These are phyloP conservation scores for Morpho deidamia DNA, from an alignment of 2,888 invertebrate species.

Conservation along the genomic window DNA sequence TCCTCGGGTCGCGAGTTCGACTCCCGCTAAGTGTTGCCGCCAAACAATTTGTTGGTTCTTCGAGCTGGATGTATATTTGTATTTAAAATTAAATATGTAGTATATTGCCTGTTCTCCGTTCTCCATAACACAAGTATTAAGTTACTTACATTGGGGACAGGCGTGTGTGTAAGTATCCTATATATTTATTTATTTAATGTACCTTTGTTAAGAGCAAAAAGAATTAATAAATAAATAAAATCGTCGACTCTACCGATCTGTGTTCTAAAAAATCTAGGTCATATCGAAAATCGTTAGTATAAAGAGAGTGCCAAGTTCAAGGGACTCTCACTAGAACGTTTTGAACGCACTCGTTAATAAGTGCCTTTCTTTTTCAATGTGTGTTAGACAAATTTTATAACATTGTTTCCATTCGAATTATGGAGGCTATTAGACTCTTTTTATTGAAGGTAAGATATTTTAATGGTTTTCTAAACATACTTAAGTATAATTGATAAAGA, in stretches of 20 bases:
- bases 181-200: too few species aligned
- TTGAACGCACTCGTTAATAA: not conserved
- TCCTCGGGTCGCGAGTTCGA: too few species aligned
- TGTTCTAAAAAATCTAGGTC: conserved; percentile 34
- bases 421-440: conserved; percentile 40
- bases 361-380: conserved; percentile 5
- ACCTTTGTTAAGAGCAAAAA: too few species aligned
- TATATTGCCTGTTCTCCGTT: too few species aligned
- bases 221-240: conserved; percentile 10
- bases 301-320: conserved; percentile 59
- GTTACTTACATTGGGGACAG: too few species aligned
- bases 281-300: conserved; percentile 34
- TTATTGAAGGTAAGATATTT: conserved; percentile 39
- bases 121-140: too few species aligned
- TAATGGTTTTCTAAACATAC: not conserved
- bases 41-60: too few species aligned
- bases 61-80: too few species aligned
- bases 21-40: too few species aligned
- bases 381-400: not conserved
- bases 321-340: conserved; percentile 35
- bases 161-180: too few species aligned
- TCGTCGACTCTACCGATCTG: conserved; percentile 15
- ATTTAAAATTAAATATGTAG: too few species aligned
- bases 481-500: too few species aligned
- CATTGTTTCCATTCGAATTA: conserved; percentile 16